A percentile compares a stretch with the other conserved stretches of the same genome.
Conservation (phyloP, 2,113 vertebrate species). For the Pelecanoides urinatrix region DNA sequence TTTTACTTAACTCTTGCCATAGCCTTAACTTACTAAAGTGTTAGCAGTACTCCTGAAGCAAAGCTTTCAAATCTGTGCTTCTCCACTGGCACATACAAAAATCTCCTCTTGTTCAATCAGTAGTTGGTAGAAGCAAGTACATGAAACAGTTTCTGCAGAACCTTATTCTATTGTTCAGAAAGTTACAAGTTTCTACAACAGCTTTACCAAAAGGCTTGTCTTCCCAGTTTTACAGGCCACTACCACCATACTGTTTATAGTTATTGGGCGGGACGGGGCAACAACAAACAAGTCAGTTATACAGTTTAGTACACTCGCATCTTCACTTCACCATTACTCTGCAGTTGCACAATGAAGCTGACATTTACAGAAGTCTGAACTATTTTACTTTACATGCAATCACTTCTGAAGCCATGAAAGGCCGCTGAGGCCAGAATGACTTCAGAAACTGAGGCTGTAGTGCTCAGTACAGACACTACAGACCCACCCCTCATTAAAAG, state of each 20-base stretch:
- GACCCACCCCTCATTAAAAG: background rate
- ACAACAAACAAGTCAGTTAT: background rate
- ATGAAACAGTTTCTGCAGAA: background rate
- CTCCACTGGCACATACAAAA: fast-evolving
- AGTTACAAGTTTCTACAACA: background rate
- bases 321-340: background rate
- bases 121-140: background rate
- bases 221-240: background rate
- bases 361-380: background rate
- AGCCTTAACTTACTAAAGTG: background rate
- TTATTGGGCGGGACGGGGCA: background rate
- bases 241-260: background rate
- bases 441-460: background rate
- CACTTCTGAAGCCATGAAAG: background rate
- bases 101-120: background rate
- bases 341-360: background rate
- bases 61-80: background rate
- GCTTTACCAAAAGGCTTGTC: background rate
- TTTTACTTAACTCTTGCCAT: background rate
- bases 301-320: background rate
- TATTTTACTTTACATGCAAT: background rate
- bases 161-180: background rate
- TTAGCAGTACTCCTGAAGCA: background rate
- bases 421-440: fast-evolving
- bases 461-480: background rate